phyloP scores from a whole-genome alignment of 2,797 vertebrate species.

The Pipistrellus kuhlii region DNA sequence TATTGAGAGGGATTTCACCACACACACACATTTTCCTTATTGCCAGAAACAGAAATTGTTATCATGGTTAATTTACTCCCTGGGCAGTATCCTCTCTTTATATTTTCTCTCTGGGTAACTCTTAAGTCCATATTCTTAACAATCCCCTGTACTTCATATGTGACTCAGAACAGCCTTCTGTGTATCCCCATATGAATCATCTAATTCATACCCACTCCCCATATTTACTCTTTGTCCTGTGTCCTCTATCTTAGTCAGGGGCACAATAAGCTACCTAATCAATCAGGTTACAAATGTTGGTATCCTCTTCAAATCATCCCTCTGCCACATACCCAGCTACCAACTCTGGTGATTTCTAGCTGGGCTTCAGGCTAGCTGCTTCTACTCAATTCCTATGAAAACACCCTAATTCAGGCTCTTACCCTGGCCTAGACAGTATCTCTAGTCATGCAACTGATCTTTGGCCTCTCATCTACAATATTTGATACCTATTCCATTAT shows the following conservation, averaged over 20 bases:
- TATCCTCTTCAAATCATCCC: neutral
- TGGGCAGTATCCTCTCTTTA: neutral
- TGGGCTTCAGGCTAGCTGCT: neutral
- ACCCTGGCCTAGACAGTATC: neutral
- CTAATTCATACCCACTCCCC: neutral
- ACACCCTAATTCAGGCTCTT: neutral
- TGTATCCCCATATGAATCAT: neutral
- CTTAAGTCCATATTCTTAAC: neutral
- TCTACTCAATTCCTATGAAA: neutral
- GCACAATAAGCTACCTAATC: neutral
- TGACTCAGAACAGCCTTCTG: neutral
- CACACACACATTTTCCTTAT: neutral
- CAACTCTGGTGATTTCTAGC: neutral
- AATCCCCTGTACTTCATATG: neutral
- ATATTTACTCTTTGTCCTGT: neutral
- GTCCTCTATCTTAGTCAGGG: neutral
- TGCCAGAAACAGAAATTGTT: conserved; percentile 41
- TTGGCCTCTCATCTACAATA: neutral
- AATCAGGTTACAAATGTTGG: neutral
- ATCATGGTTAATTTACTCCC: conserved; percentile 20
- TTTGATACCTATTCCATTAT: neutral
- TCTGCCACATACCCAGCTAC: neutral
- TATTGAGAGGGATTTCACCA: conserved; percentile 8
- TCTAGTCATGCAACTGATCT: neutral
- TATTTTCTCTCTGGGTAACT: neutral